Evolutionary conservation across 2,797 vertebrate genomes (phyloP), one percentile per base, ranked within the genome.

Genomic region (Paguma larvata): DNA sequence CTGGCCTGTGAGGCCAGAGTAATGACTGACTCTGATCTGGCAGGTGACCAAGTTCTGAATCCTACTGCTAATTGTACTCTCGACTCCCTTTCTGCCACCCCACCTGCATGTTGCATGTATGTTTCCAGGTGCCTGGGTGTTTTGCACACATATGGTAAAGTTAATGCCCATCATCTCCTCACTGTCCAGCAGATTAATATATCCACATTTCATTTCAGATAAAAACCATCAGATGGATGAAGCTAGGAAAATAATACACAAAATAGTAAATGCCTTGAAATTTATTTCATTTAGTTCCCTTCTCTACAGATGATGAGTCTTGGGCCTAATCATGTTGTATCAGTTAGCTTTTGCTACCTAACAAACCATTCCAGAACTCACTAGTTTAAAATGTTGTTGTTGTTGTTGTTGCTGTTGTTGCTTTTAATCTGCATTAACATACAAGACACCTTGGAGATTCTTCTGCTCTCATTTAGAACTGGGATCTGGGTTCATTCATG

Each of bases 1-100:
- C 68, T 90, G 12, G 44, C n/a, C 63, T 93, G 19, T 70, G 93
- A 90, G 89, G 30, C 34, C 95, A 96, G 63, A 95, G 15, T 53
- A 83, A 77, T 87, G 89, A 92, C 83, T 53, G 14, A 93, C 79
- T 95, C 46, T 95, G 56, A 72, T 84, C 46, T 85, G 63, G 38
- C 1, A 94, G 91, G 34, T 93, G 65, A 34, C 62, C 6, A 3
- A 21, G 30, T 48, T 16, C 38, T 27, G 46, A 7, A 48, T 78
- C 75, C 2, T 23, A 11, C 25, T 34, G 3, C 13, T 14, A 44
- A 83, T 10, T 0, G 0, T 15, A 1, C 2, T 12, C 15, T 80
- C 30, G 84, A 4, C 11, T 89, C 2, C n/a, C 3, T 3, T 59
- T 0, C 0, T 2, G 16, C 12, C 51, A 4, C 3, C 19, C 15